Evolutionary conservation across 1,140 invertebrate genomes (phyloP).

Genomic region (Euwallacea similis): DNA sequence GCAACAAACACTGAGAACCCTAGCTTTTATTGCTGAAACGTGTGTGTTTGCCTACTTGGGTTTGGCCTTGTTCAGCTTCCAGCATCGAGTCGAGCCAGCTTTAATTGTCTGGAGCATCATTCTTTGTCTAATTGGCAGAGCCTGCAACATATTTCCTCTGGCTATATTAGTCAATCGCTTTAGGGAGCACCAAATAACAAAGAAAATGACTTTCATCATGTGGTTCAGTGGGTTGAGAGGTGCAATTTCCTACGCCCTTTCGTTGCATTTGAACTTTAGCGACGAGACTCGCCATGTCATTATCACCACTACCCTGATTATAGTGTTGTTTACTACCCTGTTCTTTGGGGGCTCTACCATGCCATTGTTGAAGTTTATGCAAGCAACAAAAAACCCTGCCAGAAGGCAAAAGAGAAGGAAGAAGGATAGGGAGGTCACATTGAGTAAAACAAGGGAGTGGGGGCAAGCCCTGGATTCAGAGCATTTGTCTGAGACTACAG

Average conservation of each 20-base stretch:
- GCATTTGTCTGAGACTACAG: constrained; percentile 92
- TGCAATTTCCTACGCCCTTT: constrained; percentile 96
- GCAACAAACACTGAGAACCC: constrained; percentile 97
- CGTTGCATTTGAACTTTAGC: constrained; percentile 92
- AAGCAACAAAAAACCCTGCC: constrained; percentile 59
- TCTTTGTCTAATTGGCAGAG: constrained; percentile 88
- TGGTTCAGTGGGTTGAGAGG: constrained; percentile 97
- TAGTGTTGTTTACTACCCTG: constrained; percentile 92
- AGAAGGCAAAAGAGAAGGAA: constrained; percentile 61
- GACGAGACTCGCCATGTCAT: constrained; percentile 93
- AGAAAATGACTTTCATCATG: constrained; percentile 99
- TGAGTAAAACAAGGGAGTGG: constrained; percentile 97
- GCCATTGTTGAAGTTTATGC: constrained; percentile 87
- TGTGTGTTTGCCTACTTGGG: constrained; percentile 99
- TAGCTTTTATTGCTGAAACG: constrained; percentile 97
- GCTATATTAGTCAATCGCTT: constrained; percentile 93
- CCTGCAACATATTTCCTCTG: constrained; percentile 96
- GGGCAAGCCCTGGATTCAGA: constrained; percentile 94
- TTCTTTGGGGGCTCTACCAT: constrained; percentile 96
- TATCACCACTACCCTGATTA: constrained; percentile 95
- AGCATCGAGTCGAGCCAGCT: constrained; percentile 78
- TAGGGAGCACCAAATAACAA: constrained; percentile 95
- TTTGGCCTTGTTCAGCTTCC: constrained; percentile 96
- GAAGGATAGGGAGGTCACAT: constrained; percentile 81
- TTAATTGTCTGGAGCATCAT: constrained; percentile 92